Conservation (phyloP, 2,113 vertebrate species). For the Narcine bancroftii region DNA sequence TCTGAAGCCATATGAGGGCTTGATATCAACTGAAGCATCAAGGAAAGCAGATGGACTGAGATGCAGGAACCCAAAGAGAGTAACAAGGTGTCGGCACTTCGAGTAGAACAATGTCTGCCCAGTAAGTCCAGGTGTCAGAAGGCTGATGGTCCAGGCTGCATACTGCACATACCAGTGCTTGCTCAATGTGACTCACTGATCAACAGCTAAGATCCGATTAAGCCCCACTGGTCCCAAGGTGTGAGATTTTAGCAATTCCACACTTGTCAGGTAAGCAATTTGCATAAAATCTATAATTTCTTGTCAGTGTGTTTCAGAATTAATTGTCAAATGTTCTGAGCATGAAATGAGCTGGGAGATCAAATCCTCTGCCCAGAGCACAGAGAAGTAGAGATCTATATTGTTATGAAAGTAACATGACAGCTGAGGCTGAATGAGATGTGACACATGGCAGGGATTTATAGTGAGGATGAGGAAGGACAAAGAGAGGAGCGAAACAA, state of each 20-base stretch:
- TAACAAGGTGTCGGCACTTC: neutral
- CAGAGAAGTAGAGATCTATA: neutral
- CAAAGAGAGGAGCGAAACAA: too few relatives aligned
- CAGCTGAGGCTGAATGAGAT: neutral
- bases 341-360: constrained; percentile 25
- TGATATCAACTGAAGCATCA: too few relatives aligned
- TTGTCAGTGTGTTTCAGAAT: constrained; percentile 10
- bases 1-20: too few relatives aligned
- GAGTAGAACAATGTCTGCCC: neutral
- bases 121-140: too few relatives aligned
- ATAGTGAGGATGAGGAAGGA: neutral
- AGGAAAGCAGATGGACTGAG: too few relatives aligned
- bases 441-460: neutral
- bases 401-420: neutral
- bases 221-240: neutral
- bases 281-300: constrained; percentile 33
- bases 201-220: neutral
- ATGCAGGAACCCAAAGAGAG: neutral
- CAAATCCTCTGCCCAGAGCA: neutral
- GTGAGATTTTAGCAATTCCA: neutral
- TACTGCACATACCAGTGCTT: neutral
- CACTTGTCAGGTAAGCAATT: neutral
- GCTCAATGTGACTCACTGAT: neutral
- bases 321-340: constrained; percentile 19
- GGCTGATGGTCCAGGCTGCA: neutral